Percentiles rank a stretch among this genome's conserved stretches.
Conservation (phyloP, 1,140 invertebrate species). For the Caenorhabditis inopinata region DNA sequence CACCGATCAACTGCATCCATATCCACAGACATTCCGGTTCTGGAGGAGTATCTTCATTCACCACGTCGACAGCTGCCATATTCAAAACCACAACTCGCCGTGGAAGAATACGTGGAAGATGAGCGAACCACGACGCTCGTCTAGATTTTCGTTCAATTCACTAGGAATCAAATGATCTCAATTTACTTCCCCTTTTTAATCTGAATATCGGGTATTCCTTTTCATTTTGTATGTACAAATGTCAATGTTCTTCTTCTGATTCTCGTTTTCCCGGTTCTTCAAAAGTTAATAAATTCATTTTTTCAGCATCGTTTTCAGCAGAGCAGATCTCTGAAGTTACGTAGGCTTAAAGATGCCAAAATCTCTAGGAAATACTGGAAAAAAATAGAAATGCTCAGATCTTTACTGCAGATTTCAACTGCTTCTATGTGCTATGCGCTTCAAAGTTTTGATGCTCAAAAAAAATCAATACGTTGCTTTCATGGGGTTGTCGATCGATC, state of each 20-base stretch:
- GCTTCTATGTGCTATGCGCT: no score
- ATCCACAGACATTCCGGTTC: conserved; percentile 7
- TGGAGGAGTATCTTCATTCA: conserved; percentile 13
- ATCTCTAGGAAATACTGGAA: no score
- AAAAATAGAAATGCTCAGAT: no score
- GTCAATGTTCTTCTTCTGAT: no score
- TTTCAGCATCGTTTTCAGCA: no score
- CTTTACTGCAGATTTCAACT: no score
- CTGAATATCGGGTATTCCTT: not conserved
- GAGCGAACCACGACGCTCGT: not conserved
- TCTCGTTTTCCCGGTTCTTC: not conserved
- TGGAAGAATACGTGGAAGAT: conserved; percentile 1
- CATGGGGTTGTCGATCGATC: no score
- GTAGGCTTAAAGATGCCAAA: no score
- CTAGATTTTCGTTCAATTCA: not conserved
- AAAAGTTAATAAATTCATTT: no score
- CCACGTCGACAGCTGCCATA: conserved; percentile 16
- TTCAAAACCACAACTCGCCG: not conserved
- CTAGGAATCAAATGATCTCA: not conserved
- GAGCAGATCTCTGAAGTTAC: no score
- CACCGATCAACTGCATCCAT: conserved; percentile 2
- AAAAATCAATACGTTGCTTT: no score
- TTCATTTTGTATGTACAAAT: not conserved
- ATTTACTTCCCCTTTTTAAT: not conserved
- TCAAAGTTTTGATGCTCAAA: no score